These are phyloP conservation scores for Tetanocera ferruginea DNA, from an alignment of 2,888 invertebrate genomes.

Conservation along the genomic window DNA sequence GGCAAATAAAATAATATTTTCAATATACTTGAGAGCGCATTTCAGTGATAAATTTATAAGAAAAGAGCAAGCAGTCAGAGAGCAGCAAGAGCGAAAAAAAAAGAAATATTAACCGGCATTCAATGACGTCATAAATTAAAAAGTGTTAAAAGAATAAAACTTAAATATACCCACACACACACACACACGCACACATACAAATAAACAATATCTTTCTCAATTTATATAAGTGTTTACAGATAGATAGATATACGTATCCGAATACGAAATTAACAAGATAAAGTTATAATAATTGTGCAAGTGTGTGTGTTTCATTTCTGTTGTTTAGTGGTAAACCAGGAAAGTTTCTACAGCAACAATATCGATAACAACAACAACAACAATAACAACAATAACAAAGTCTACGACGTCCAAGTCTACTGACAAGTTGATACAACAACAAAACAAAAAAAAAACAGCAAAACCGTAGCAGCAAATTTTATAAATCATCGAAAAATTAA, in stretches of 20 bases:
- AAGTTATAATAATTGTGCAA: slow-evolving; percentile 9
- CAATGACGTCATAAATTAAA: slow-evolving; percentile 49
- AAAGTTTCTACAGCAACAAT: slow-evolving; percentile 24
- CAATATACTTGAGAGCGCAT: neutral
- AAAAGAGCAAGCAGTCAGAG: slow-evolving; percentile 6
- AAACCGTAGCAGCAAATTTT: neutral
- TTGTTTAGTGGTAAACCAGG: neutral
- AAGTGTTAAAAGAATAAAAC: slow-evolving; percentile 28
- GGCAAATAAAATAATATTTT: neutral
- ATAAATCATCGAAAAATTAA: neutral
- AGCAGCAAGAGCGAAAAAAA: neutral
- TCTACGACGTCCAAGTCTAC: neutral
- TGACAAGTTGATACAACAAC: neutral
- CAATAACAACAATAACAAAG: slow-evolving; percentile 43
- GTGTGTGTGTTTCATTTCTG: slow-evolving; percentile 8
- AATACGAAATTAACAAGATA: neutral
- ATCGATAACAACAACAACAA: slow-evolving; percentile 41
- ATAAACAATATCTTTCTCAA: no score
- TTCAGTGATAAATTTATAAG: neutral
- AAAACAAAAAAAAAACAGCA: neutral
- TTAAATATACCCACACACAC: slow-evolving; percentile 25
- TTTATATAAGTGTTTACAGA: no score
- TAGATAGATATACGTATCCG: neutral
- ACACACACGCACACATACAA: slow-evolving; percentile 12
- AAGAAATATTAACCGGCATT: slow-evolving; percentile 48